Evolutionary conservation across 2,888 invertebrate genomes (phyloP), one percentile per base, ranked within the genome.

Genomic region (Zhuqinia jingwanae): DNA sequence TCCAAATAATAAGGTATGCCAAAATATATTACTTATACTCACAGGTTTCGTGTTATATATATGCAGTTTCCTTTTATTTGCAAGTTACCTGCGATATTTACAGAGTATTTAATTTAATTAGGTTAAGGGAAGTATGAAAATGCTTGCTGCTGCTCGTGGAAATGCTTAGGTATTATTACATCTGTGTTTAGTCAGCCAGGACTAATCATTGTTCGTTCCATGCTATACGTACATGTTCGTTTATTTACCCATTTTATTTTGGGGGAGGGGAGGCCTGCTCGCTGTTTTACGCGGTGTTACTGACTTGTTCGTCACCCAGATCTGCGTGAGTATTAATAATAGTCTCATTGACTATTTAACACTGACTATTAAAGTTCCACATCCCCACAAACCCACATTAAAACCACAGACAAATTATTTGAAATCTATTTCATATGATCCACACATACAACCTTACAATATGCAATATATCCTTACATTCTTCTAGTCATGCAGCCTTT

Each of bases 71-170:
- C 15, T 13, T 50, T n/a, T n/a, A 15, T 13, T 13, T 20, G 58
- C 13, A 58, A 22, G 27, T 27, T 60, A 60, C 15, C 13, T n/a
- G n/a, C 15, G 56, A 60, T 60, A 60, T 60, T 60, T 60, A 8
- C 60, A 15, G 27, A 60, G 60, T 60, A 60, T 27, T 60, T 60
- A 60, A 30, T 60, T 60, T 60, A 60, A 60, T 60, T 60, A 30
- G 60, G 30, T 15, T 60, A 27, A 0, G 25, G 22, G 56, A 56
- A 56, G 22, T 22, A 22, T 56, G 22, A 22, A 22, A 56, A 1
- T 22, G 36, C 36, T 36, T 36, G 36, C 8, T 6, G 36, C 5
- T 6, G 36, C 5, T 36, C 8, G 36, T n/a, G n/a, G n/a, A n/a
- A n/a, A n/a, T n/a, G n/a, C n/a, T n/a, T n/a, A n/a, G n/a, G n/a